These are phyloP conservation scores for Hyaena hyaena DNA, from an alignment of 2,113 vertebrate species.

Conservation along the genomic window DNA sequence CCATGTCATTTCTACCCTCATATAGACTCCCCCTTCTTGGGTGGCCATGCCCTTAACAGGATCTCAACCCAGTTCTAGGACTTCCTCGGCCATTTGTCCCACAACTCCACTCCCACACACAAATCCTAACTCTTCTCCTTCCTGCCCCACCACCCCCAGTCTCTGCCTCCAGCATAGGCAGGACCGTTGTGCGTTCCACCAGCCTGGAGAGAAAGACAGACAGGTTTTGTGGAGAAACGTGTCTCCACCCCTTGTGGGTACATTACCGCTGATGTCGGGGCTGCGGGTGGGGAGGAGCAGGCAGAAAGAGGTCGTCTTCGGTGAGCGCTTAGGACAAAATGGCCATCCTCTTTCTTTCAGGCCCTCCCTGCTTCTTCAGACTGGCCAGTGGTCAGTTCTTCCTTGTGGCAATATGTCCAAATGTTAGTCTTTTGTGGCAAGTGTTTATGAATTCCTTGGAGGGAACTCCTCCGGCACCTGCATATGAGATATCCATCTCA, in stretches of 20 bases:
- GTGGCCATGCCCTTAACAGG: not conserved
- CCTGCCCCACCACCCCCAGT: not conserved
- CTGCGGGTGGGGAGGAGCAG: too few relatives aligned
- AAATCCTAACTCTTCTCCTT: not conserved
- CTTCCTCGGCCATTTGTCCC: not conserved
- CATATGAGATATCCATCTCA: not conserved
- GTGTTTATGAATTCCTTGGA: not conserved
- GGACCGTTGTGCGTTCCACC: not conserved
- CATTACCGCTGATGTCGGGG: not conserved
- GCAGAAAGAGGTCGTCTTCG: not conserved
- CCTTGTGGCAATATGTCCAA: not conserved
- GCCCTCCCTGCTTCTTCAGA: not conserved
- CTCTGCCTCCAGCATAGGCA: not conserved
- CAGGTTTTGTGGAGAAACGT: accelerated
- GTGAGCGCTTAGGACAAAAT: not conserved
- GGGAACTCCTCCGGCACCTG: not conserved
- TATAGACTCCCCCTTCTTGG: not conserved
- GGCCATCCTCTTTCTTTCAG: not conserved
- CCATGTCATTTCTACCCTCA: not conserved
- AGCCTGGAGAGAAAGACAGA: not conserved
- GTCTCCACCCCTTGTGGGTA: not conserved
- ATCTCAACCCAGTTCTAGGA: not conserved
- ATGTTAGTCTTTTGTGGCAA: not conserved
- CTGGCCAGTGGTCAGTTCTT: not conserved
- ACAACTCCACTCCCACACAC: accelerated